Conservation (phyloP, 1,140 invertebrate genomes). For the Orchestia grillus region DNA sequence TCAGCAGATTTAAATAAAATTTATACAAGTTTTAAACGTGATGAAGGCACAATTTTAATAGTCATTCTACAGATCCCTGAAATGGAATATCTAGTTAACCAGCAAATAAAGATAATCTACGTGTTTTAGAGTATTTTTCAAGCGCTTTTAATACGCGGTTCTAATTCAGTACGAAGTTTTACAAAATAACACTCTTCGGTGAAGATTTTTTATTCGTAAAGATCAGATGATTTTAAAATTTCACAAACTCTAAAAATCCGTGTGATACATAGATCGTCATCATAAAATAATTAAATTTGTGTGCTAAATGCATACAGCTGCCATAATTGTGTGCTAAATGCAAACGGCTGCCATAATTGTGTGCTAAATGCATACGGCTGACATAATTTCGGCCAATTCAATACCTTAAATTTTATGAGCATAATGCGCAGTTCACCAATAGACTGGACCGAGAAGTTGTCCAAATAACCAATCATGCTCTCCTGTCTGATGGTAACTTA, state of each 20-base stretch:
- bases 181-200: background rate
- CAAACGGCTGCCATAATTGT: background rate
- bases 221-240: background rate
- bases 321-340: background rate
- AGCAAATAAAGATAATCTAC: background rate
- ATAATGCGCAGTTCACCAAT: no score
- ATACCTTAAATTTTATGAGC: background rate
- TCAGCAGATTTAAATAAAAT: background rate
- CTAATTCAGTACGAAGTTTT: background rate
- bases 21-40: constrained; percentile 32
- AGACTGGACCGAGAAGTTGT: no score
- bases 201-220: background rate
- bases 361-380: background rate
- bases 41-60: constrained; percentile 52
- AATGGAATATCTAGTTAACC: background rate
- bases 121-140: background rate
- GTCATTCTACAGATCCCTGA: background rate
- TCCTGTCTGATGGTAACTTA: background rate
- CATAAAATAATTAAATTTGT: background rate
- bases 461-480: background rate
- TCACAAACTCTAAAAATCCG: background rate
- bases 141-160: background rate
- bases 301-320: background rate
- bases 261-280: background rate
- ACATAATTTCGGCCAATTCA: background rate